Evolutionary conservation across 2,797 vertebrate genomes (phyloP), one percentile per base, ranked within the genome.

Genomic region (Amblyopsis hoosieri): DNA sequence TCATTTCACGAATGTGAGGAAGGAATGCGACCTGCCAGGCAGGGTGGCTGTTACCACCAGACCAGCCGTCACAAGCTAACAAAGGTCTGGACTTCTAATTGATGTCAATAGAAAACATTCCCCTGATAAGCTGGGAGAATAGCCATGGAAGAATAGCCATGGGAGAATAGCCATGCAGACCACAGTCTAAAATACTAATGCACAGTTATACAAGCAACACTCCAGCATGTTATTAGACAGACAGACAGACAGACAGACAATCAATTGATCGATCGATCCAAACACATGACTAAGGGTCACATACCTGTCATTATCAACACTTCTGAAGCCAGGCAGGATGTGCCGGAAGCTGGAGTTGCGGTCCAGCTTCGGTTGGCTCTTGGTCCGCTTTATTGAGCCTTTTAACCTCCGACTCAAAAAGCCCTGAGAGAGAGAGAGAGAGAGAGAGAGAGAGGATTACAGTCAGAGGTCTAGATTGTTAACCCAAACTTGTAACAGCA

Each of bases 291-390:
- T 8, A 37, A 8, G 33, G 33, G 56, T 60, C 37, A 66, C 91
- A 87, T 92, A 99, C 97, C 97, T 95, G 88, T 99, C 97, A 88
- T 95, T 95, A 93, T 99, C 97, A 63, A 93, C 90, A 3, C 92
- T 96, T 90, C 95, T 94, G 93, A 98, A 97, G 81, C 95, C 95
- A 19, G 97, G 97, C 54, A 99, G 92, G 87, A 99, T 96, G 93
- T 98, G 96, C 79, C 96, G 94, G 92, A 99, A 98, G 93, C 97
- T 99, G 94, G 96, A 97, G 95, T 97, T 97, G 78, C 97, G 94
- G 81, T 99, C 97, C 29, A 98, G 96, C 88, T 98, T 98, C 83
- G 97, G 96, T 79, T 99, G 97, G 90, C 97, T 99, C 93, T 99
- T 99, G 87, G 97, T 99, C 83, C 96, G 93, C 87, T 99, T 99